A percentile compares a stretch with the other conserved stretches of the same genome.
Conservation (phyloP, 2,888 invertebrate species). For the Chirona hameri region DNA sequence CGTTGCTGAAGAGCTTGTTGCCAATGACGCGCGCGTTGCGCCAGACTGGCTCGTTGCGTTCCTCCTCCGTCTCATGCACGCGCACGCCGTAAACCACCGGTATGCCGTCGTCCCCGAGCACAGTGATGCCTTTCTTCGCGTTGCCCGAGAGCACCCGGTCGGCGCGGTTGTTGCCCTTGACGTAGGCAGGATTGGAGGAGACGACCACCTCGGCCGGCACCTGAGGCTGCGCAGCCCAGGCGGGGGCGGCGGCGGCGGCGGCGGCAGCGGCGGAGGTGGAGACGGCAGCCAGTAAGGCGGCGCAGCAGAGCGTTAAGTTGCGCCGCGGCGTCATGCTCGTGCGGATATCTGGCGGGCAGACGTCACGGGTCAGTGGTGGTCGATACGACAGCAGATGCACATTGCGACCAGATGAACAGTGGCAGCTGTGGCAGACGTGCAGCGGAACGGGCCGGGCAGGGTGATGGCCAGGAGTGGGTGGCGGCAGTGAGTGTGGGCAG, state of each 20-base stretch:
- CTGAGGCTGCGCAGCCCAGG: neutral
- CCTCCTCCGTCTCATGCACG: conserved; percentile 25
- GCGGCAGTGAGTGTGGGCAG: too few relatives aligned
- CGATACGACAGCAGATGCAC: too few relatives aligned
- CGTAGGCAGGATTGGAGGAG: neutral
- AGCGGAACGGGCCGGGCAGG: too few relatives aligned
- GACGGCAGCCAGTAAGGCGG: neutral
- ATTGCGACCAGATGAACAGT: too few relatives aligned
- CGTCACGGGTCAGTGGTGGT: too few relatives aligned
- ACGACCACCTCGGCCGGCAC: conserved; percentile 12
- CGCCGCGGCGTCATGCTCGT: neutral
- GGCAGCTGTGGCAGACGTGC: too few relatives aligned
- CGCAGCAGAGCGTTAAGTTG: neutral
- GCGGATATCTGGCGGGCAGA: neutral
- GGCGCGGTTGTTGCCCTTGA: conserved; percentile 1
- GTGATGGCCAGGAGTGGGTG: too few relatives aligned
- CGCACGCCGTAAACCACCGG: conserved; percentile 32
- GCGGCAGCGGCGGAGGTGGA: neutral
- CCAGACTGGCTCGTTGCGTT: conserved; percentile 46
- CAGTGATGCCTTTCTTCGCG: neutral
- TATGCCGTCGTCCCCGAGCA: conserved; percentile 8
- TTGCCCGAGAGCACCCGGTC: neutral
- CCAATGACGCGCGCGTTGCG: conserved; percentile 30
- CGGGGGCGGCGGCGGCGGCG: neutral
- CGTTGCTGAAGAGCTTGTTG: conserved; percentile 10